These are phyloP conservation scores for Hecatera dysodea DNA, from an alignment of 2,888 invertebrate species.

Conservation along the genomic window DNA sequence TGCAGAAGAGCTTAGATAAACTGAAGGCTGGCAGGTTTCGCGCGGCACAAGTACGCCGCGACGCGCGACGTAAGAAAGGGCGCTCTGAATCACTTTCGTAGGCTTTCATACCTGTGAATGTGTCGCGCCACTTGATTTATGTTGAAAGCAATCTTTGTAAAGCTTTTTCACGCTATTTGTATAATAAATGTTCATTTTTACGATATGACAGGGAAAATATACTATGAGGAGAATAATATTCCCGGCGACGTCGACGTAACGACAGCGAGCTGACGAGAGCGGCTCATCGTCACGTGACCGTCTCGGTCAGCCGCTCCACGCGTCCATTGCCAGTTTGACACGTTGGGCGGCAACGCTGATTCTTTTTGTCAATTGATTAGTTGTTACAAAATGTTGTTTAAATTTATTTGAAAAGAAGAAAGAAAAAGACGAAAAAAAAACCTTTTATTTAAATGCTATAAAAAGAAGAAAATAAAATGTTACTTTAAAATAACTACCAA, in stretches of 20 bases:
- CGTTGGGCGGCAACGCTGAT: too few species aligned
- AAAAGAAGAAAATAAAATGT: too few species aligned
- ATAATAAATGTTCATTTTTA: constrained; percentile 28
- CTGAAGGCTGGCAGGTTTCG: background rate
- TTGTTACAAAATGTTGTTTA: too few species aligned
- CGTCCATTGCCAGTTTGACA: too few species aligned
- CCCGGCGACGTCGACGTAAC: background rate
- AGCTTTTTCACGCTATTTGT: constrained; percentile 31
- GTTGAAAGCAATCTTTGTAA: constrained; percentile 38
- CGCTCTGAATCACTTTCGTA: constrained; percentile 29
- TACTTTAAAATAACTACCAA: too few species aligned
- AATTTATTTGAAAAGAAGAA: too few species aligned
- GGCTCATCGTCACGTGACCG: background rate
- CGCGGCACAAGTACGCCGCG: background rate
- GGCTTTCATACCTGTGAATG: constrained; percentile 45
- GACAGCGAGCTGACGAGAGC: background rate
- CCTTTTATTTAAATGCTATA: too few species aligned
- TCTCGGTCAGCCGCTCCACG: too few species aligned
- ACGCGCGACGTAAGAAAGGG: background rate
- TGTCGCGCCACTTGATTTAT: constrained; percentile 47
- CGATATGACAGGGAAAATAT: constrained; percentile 4
- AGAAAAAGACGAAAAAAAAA: too few species aligned
- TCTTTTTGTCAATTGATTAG: too few species aligned
- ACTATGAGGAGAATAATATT: background rate
- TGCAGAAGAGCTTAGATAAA: background rate